Base-by-base conservation (phyloP, 1,140 invertebrate species). In the Nylanderia fulva region DNA sequence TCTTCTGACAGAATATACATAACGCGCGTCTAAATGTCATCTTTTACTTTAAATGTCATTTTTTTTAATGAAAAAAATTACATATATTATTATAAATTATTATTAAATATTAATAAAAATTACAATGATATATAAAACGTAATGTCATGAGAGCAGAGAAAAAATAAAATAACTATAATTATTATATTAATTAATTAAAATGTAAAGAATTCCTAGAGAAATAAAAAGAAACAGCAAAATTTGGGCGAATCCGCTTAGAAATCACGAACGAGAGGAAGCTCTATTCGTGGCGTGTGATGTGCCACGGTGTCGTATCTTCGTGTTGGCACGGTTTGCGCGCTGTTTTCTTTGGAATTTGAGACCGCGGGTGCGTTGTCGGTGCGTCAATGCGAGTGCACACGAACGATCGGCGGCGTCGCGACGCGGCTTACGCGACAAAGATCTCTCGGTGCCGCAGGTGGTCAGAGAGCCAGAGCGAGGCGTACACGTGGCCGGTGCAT, bases 281-380 rank as follows among this genome's bases (percentile, higher is more conserved):
- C 63, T 88, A 88, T 88, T 88, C 80, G 84, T 75, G 75, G 82
- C 52, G 45, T 29, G 21, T 33, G 33, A 5, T 36, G 54, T 36
- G n/a, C 21, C 58, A 13, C 29, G 60, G 33, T 64, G 48, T 48
- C 45, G 54, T 52, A 68, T 79, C 82, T 85, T 56, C 83, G 69
- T 29, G 79, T 87, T 90, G 90, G 87, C 90, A 90, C 84, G 39
- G 48, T 58, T 18, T 54, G 64, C 39, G 45, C 56, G 58, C 76
- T 86, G 82, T 89, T 86, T 86, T 88, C 87, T 89, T 91, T 91
- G 90, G 85, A 91, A 88, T 85, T 63, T 68, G 86, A 89, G 79
- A 75, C 66, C 66, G 74, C 85, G 87, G 64, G 6, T 80, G 84
- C 48, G 77, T 48, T n/a, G 48, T 66, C 60, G 80, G 27, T 42